Evolutionary conservation across 2,888 invertebrate genomes (phyloP), one percentile per base, ranked within the genome.

Genomic region (Polymixis lichenea): DNA sequence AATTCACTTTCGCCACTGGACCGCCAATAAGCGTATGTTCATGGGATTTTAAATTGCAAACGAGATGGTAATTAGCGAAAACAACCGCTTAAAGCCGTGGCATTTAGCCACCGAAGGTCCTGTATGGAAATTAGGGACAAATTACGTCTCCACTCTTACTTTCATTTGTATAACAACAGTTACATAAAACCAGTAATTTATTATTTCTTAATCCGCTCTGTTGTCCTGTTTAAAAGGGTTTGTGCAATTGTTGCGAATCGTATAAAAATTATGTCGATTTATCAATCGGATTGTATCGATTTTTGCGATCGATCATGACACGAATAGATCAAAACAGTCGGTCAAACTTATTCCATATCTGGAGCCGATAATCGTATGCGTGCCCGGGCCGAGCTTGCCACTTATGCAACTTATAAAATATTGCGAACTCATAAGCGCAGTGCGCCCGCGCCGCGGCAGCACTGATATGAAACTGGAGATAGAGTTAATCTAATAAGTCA

Each of bases 401-500:
- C 93, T 95, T 95, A 95, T 94, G 95, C 93, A 95, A 95, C 90
- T 84, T 84, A 92, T 95, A 93, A 95, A 95, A 95, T 96, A 95
- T 95, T 95, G 95, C 96, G 91, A 94, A 94, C 92, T 94, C 94
- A 94, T 93, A 94, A 94, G 91, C 90, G 89, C 90, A 89, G 90
- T 90, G 88, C 91, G 89, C 84, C 87, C 89, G 89, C 91, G 89
- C 84, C 85, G 88, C 89, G 90, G 91, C 92, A 90, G 89, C 86
- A 86, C 86, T 87, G 78, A 95, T 96, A 96, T 96, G 94, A 92
- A 92, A 93, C 94, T 92, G 89, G 88, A 94, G 96, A 95, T 96
- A 95, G 91, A 94, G 93, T 91, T 96, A 96, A 96, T 96, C 96
- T 96, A 95, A 95, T 96, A 96, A 96, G 95, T 95, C 93, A 96